phyloP scores from a whole-genome alignment of 92 coral and sea anemone species.

The Ricordea florida region DNA sequence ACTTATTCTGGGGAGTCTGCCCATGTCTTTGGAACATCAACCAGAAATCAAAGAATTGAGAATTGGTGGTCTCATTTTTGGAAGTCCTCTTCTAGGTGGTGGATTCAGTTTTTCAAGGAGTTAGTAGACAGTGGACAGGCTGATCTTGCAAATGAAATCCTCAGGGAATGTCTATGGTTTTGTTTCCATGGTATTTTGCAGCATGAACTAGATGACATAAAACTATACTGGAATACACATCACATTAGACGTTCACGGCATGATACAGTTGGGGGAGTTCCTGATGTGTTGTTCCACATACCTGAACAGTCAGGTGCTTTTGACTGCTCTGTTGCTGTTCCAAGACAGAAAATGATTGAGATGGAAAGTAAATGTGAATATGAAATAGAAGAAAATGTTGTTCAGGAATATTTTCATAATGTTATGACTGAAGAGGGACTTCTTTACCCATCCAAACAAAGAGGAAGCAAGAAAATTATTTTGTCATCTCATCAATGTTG shows the following conservation, averaged over 20 bases:
- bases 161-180: conserved; percentile 46
- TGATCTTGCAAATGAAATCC: too few relatives aligned
- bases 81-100: conserved; percentile 9
- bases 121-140: conserved; percentile 32
- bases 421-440: conserved; percentile 55
- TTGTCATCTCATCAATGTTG: conserved; percentile 13
- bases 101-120: conserved; percentile 41
- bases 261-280: too few relatives aligned
- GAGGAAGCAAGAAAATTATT: conserved; percentile 41
- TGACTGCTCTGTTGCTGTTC: conserved; percentile 58
- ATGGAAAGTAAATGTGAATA: conserved; percentile 38
- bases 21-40: conserved; percentile 42
- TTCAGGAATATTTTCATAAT: conserved; percentile 63
- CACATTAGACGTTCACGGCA: conserved; percentile 31
- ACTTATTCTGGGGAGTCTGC: conserved; percentile 39
- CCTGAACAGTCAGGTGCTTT: conserved; percentile 62
- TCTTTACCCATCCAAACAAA: conserved; percentile 48
- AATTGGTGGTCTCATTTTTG: conserved; percentile 22
- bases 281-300: conserved; percentile 38
- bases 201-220: conserved; percentile 24
- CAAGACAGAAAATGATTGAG: conserved; percentile 31
- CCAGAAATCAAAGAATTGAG: conserved; percentile 38
- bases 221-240: conserved; percentile 47
- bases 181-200: conserved; percentile 41
- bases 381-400: conserved; percentile 38